Conservation (phyloP, 2,888 invertebrate genomes). For the Sarcophaga rosellei region DNA sequence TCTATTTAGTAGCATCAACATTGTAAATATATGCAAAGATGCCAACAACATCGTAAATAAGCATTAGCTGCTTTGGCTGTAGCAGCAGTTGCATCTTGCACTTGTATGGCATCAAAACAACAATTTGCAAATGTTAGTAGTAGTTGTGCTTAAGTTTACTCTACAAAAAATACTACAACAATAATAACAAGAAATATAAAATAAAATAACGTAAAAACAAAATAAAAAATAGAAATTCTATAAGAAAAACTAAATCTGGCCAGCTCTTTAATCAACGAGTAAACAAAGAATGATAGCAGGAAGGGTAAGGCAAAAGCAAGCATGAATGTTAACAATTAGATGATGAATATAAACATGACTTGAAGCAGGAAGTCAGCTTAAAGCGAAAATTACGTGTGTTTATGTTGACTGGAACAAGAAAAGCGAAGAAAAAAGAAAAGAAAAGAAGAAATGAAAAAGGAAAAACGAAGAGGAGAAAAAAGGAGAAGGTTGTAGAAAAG, state of each 20-base stretch:
- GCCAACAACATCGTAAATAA: constrained; percentile 17
- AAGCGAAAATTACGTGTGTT: constrained; percentile 53
- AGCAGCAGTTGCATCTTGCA: constrained; percentile 13
- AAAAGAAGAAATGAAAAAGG: neutral
- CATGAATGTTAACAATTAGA: constrained; percentile 44
- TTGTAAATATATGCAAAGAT: neutral
- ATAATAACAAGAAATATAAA: constrained; percentile 28
- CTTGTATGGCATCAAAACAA: constrained; percentile 27
- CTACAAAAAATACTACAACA: neutral
- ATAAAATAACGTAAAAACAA: neutral
- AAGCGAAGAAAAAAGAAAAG: constrained; percentile 19
- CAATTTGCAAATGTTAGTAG: constrained; percentile 68
- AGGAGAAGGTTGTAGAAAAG: neutral
- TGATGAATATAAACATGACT: constrained; percentile 55
- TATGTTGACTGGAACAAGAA: constrained; percentile 7
- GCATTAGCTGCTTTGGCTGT: neutral
- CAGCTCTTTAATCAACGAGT: neutral
- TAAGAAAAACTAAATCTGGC: constrained; percentile 3
- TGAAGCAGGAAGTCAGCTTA: constrained; percentile 57
- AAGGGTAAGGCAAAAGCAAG: neutral
- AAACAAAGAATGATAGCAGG: neutral
- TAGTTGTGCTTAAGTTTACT: constrained; percentile 61
- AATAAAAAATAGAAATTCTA: neutral
- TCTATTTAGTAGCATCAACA: constrained; percentile 13
- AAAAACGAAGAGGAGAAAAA: neutral